phyloP scores from a whole-genome alignment of 1,140 invertebrate species.

The Babylonia areolata region DNA sequence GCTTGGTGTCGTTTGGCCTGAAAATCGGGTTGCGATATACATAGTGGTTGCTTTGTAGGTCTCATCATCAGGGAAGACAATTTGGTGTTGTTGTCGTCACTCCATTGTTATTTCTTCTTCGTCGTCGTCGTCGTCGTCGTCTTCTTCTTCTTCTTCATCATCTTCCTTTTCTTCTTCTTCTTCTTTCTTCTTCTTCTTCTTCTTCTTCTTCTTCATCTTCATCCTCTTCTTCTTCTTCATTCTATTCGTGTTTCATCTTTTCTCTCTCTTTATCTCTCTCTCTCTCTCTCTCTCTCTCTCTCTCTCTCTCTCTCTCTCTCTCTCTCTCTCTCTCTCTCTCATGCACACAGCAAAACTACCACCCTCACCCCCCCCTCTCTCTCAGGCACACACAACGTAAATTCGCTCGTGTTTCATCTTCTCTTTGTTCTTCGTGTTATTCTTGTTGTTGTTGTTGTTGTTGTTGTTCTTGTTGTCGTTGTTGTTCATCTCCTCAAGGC shows the following conservation, averaged over 20 bases:
- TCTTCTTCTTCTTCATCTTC: not conserved
- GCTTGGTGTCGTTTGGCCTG: too few species aligned
- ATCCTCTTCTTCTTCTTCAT: not conserved
- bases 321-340: not conserved
- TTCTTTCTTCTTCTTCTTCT: not conserved
- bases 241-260: not conserved
- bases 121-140: not conserved
- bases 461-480: too few species aligned
- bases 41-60: too few species aligned
- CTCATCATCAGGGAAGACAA: too few species aligned
- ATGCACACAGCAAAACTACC: too few species aligned
- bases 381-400: not conserved
- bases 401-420: not conserved
- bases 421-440: not conserved
- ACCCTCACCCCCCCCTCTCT: not conserved
- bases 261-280: not conserved
- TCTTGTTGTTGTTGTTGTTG: not conserved
- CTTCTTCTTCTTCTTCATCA: not conserved
- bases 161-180: not conserved
- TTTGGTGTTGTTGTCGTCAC: too few species aligned
- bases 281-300: not conserved
- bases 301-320: not conserved
- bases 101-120: not conserved
- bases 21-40: too few species aligned
- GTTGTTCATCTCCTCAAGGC: too few species aligned